A percentile compares a stretch with the other conserved stretches of the same genome.
phyloP scores from a whole-genome alignment of 2,888 invertebrate species.

The Acanthosepion pharaonis region DNA sequence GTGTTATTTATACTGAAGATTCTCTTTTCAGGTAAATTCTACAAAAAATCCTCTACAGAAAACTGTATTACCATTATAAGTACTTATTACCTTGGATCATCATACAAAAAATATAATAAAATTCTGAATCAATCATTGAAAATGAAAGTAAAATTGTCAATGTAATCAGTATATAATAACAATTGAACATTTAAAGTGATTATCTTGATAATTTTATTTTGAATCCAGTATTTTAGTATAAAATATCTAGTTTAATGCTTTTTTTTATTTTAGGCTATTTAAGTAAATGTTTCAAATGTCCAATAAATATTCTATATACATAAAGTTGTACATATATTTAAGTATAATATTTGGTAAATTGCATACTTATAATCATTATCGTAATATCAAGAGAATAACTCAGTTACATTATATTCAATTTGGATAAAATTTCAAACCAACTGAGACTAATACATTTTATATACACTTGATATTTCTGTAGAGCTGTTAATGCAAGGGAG shows the following conservation, averaged over 20 bases:
- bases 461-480: not conserved
- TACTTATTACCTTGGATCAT: not conserved
- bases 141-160: not conserved
- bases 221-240: not conserved
- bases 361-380: not conserved
- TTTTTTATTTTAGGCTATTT: not conserved
- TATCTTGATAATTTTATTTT: not conserved
- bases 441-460: no score
- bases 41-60: not conserved
- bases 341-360: no score
- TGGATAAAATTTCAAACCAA: not conserved
- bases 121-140: not conserved
- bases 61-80: not conserved
- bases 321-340: not conserved
- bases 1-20: not conserved
- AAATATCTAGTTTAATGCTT: not conserved
- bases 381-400: not conserved
- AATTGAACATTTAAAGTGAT: not conserved
- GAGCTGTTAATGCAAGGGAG: not conserved
- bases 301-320: not conserved
- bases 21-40: not conserved
- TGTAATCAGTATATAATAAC: not conserved
- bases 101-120: not conserved
- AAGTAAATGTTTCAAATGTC: not conserved
- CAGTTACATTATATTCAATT: not conserved